phyloP scores from a whole-genome alignment of 37 sponge, comb jelly and placozoan genomes.

The Bolinopsis microptera region DNA sequence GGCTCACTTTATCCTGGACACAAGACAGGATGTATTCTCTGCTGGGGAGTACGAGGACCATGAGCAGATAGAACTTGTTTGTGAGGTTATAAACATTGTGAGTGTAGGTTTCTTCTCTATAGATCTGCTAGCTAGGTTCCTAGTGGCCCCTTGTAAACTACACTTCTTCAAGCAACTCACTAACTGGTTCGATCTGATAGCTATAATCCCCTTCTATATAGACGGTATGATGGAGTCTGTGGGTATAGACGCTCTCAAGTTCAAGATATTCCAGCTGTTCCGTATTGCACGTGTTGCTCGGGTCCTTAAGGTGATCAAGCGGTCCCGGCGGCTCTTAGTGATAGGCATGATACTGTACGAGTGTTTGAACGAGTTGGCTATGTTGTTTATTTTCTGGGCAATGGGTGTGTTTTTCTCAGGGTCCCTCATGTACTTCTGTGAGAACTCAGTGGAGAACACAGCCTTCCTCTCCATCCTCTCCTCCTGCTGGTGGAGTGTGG shows the following conservation, averaged over 20 bases:
- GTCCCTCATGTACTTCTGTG: conserved; percentile 8
- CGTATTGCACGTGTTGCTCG: neutral
- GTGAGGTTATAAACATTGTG: neutral
- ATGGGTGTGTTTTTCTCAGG: conserved; percentile 1
- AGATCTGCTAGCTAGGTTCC: neutral
- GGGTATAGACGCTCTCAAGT: neutral
- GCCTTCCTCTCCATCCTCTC: neutral
- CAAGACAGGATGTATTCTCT: neutral
- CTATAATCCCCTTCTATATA: neutral
- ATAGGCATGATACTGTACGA: conserved; percentile 24
- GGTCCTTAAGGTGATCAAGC: neutral
- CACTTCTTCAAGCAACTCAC: neutral
- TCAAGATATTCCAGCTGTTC: conserved; percentile 33
- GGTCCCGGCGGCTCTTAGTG: neutral
- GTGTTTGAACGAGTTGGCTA: conserved; percentile 16
- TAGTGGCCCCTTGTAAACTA: neutral
- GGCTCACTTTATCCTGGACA: neutral
- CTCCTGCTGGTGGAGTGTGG: conserved; percentile 25
- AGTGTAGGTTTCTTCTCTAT: neutral
- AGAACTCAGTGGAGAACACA: neutral
- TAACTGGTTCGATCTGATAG: conserved; percentile 8
- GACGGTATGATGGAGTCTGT: neutral
- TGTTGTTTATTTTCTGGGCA: neutral
- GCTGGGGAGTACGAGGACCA: neutral
- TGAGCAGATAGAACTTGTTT: neutral